Conservation (phyloP, 1,140 invertebrate species). For the Octopus sinensis region DNA sequence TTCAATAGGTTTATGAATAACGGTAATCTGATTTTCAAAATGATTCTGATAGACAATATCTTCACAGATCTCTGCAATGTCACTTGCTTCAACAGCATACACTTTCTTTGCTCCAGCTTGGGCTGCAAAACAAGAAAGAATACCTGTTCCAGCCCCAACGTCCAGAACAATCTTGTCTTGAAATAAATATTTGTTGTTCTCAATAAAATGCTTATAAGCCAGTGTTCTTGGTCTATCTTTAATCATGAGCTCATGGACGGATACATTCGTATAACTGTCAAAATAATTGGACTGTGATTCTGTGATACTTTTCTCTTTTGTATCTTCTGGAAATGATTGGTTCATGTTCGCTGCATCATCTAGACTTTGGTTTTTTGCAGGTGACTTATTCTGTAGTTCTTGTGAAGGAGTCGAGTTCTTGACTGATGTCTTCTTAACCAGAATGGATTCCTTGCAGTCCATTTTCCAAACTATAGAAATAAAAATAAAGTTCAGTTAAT, state of each 20-base stretch:
- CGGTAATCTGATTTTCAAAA: constrained; percentile 46
- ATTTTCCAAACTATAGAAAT: not conserved
- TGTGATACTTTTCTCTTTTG: not conserved
- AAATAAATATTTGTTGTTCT: constrained; percentile 36
- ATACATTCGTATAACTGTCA: constrained; percentile 39
- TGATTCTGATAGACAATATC: constrained; percentile 47
- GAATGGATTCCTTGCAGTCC: not conserved
- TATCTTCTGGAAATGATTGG: not conserved
- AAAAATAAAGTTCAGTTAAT: too few relatives aligned
- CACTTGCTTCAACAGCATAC: constrained; percentile 49
- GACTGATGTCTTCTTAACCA: not conserved
- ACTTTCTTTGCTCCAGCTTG: constrained; percentile 66
- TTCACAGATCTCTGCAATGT: constrained; percentile 36
- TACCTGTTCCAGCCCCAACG: constrained; percentile 52
- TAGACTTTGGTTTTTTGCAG: not conserved
- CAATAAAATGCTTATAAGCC: constrained; percentile 46
- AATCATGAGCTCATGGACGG: constrained; percentile 49
- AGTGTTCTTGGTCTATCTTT: constrained; percentile 44
- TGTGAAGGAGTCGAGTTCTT: not conserved
- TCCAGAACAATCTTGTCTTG: constrained; percentile 48
- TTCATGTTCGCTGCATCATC: not conserved
- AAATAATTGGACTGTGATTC: constrained; percentile 31
- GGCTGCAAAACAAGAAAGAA: constrained; percentile 55
- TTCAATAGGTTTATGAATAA: constrained; percentile 53
- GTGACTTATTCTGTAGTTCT: not conserved